These are phyloP conservation scores for Spodoptera frugiperda DNA, from an alignment of 1,140 invertebrate species.

Conservation along the genomic window DNA sequence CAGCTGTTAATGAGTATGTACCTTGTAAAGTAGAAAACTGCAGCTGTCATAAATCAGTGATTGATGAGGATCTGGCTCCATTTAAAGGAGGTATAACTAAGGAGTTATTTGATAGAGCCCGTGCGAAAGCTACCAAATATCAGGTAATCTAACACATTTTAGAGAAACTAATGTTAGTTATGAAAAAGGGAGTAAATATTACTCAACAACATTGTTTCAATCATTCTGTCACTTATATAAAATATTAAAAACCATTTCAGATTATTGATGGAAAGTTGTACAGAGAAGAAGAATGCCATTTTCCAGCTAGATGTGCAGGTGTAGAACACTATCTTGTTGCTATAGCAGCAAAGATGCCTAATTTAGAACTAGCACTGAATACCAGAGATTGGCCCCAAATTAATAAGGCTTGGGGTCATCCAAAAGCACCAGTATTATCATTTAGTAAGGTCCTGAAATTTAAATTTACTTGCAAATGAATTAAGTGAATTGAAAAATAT, in stretches of 20 bases:
- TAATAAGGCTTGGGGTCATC: constrained; percentile 87
- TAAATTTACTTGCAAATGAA: constrained; percentile 1
- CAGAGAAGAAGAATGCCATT: constrained; percentile 94
- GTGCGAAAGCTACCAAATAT: constrained; percentile 91
- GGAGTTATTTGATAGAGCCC: constrained; percentile 88
- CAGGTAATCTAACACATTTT: constrained; percentile 85
- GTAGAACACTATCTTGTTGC: constrained; percentile 95
- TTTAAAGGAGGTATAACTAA: constrained; percentile 90
- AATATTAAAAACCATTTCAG: constrained; percentile 60
- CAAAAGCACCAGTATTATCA: constrained; percentile 93
- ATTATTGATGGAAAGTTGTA: constrained; percentile 93
- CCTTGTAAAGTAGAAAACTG: constrained; percentile 86
- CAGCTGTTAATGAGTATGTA: constrained; percentile 75
- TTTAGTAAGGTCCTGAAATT: constrained; percentile 94
- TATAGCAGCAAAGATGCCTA: constrained; percentile 88
- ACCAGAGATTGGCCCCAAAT: constrained; percentile 97
- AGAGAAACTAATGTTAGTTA: too few relatives aligned
- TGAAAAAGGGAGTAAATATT: too few relatives aligned
- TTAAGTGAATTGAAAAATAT: too few relatives aligned
- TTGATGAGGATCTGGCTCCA: constrained; percentile 89
- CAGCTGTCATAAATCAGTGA: constrained; percentile 88
- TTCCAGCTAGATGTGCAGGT: constrained; percentile 95
- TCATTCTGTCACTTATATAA: too few relatives aligned
- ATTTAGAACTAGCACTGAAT: constrained; percentile 96
- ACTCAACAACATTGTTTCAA: too few relatives aligned